Conservation (phyloP, 2,113 vertebrate species). For the Raja brachyura region DNA sequence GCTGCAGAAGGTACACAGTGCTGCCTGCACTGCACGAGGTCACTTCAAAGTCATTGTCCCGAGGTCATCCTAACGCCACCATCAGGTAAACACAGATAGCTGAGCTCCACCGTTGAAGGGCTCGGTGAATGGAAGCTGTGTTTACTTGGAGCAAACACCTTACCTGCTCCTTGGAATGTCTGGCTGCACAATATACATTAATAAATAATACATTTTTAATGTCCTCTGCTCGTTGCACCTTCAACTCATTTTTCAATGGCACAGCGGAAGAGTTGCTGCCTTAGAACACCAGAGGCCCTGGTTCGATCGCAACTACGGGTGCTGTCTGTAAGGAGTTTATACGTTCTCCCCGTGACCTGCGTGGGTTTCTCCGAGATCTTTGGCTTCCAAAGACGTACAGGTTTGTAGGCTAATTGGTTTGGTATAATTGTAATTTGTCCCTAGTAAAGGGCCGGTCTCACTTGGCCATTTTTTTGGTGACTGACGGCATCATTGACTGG, state of each 20-base stretch:
- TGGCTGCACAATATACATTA: not conserved
- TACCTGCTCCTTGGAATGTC: not conserved
- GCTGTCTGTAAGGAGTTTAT: no score
- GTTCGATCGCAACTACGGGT: no score
- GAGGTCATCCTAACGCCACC: not conserved
- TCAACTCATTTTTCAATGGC: not conserved
- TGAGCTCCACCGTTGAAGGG: not conserved
- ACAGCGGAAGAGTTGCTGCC: no score
- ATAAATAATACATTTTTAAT: conserved; percentile 19
- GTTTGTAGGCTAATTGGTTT: no score
- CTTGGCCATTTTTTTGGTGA: no score
- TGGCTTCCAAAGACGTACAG: no score
- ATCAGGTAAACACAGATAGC: not conserved
- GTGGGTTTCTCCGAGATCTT: no score
- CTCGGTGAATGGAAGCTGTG: not conserved
- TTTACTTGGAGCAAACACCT: not conserved
- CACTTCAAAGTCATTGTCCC: not conserved
- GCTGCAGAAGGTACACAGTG: not conserved
- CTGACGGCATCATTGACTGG: no score
- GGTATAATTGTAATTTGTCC: no score
- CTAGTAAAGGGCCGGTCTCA: no score
- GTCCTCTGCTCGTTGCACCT: not conserved
- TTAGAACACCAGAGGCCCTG: no score
- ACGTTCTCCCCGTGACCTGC: no score
- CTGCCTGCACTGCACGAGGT: not conserved